Conservation (phyloP, 2,888 invertebrate genomes). For the Netelia virgata region DNA sequence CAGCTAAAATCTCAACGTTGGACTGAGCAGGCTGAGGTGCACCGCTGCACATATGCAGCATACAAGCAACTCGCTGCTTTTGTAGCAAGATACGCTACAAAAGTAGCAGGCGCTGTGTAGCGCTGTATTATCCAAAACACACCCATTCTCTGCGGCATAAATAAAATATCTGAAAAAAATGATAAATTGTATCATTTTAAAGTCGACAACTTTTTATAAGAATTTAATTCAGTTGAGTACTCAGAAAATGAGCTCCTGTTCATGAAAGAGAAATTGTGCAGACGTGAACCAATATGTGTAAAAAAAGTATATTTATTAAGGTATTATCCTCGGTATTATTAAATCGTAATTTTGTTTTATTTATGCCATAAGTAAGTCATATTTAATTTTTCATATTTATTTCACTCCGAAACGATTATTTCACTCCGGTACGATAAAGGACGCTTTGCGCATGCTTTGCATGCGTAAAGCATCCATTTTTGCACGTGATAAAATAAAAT, state of each 20-base stretch:
- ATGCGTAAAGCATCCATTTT: not conserved
- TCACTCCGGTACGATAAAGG: not conserved
- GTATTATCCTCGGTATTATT: not conserved
- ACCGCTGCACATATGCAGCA: not conserved
- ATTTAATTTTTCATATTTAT: constrained; percentile 5
- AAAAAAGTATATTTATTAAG: not conserved
- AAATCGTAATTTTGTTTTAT: not conserved
- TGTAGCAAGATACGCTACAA: not conserved
- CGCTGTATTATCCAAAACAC: not conserved
- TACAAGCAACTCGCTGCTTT: no score
- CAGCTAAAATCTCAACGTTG: not conserved
- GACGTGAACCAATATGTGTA: not conserved
- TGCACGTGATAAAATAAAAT: not conserved
- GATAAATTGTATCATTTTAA: not conserved
- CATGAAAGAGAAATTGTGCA: no score
- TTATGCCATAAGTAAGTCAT: constrained; percentile 1
- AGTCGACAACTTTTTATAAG: not conserved
- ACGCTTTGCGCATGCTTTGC: not conserved
- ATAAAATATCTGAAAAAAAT: not conserved
- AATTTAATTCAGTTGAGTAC: no score
- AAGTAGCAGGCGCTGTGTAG: not conserved
- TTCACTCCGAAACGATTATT: not conserved
- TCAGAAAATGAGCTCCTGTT: no score
- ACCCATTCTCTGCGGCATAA: not conserved
- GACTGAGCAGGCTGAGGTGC: not conserved